These are phyloP conservation scores for Diadegma fenestrale DNA, from an alignment of 2,888 invertebrate genomes.

Conservation along the genomic window DNA sequence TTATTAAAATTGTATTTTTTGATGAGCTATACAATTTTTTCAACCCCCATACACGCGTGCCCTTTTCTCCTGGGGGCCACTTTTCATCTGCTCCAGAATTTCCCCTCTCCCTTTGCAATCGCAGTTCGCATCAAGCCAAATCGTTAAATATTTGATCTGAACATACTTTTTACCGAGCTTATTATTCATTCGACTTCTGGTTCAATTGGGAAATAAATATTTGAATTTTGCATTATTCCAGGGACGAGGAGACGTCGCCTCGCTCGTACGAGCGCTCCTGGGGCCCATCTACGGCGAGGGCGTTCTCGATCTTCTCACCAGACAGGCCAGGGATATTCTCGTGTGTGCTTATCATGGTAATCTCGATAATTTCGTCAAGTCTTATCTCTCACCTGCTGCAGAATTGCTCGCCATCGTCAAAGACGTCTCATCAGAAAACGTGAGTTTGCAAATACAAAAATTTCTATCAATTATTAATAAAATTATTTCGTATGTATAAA, in stretches of 20 bases:
- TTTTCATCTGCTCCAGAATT: neutral
- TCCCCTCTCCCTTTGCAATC: neutral
- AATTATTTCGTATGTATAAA: neutral
- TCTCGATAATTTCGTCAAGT: conserved; percentile 87
- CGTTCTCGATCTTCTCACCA: conserved; percentile 87
- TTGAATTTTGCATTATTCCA: conserved; percentile 68
- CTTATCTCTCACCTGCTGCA: conserved; percentile 88
- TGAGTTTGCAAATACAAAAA: conserved; percentile 72
- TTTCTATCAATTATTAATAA: neutral
- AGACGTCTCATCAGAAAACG: conserved; percentile 79
- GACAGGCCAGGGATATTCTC: conserved; percentile 90
- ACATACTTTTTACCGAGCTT: neutral
- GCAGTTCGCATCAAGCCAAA: neutral
- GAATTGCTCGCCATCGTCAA: conserved; percentile 87
- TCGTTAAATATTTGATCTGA: conserved; percentile 44
- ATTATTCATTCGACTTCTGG: conserved; percentile 30
- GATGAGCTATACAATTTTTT: conserved; percentile 46
- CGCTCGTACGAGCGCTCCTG: conserved; percentile 88
- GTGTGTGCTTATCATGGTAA: conserved; percentile 89
- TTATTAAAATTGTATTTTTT: conserved; percentile 12
- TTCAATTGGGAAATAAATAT: conserved; percentile 22
- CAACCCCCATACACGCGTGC: conserved; percentile 7
- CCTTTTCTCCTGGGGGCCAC: conserved; percentile 41
- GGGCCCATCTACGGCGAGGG: conserved; percentile 88
- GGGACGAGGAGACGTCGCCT: conserved; percentile 81